Conservation (phyloP, 1,140 invertebrate genomes). For the Drosophila paulistorum region DNA sequence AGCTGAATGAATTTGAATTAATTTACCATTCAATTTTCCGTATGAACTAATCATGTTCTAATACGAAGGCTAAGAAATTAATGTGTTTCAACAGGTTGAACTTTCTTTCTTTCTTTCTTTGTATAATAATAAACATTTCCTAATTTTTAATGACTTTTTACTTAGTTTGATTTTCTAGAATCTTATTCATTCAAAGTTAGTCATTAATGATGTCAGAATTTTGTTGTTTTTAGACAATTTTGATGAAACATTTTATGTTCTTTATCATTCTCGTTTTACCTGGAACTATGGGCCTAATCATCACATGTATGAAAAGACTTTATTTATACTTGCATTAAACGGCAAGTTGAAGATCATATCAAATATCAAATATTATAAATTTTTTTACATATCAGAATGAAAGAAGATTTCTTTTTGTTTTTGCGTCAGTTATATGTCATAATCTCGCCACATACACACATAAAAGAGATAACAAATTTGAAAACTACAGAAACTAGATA, state of each 20-base stretch:
- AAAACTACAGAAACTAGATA: slow-evolving; percentile 34
- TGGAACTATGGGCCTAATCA: neutral
- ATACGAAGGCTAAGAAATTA: too few species aligned
- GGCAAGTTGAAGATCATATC: neutral
- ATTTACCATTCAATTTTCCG: too few species aligned
- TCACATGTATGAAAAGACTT: neutral
- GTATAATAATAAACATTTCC: neutral
- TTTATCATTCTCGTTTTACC: neutral
- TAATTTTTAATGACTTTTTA: neutral
- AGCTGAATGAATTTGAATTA: too few species aligned
- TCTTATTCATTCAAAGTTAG: neutral
- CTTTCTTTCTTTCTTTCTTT: too few species aligned
- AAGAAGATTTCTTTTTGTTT: neutral
- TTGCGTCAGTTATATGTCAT: neutral
- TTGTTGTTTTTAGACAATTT: neutral
- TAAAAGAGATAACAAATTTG: neutral
- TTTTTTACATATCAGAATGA: neutral
- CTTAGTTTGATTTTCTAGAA: neutral
- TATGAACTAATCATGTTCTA: too few species aligned
- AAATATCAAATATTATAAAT: slow-evolving; percentile 15
- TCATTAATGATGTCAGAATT: neutral
- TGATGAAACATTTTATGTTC: neutral
- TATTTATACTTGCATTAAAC: neutral
- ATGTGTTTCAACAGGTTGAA: too few species aligned
- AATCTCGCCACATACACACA: neutral